Percentiles rank a stretch among this genome's conserved stretches.
Conservation (phyloP, 2,797 vertebrate species). For the Lacerta bilineata region DNA sequence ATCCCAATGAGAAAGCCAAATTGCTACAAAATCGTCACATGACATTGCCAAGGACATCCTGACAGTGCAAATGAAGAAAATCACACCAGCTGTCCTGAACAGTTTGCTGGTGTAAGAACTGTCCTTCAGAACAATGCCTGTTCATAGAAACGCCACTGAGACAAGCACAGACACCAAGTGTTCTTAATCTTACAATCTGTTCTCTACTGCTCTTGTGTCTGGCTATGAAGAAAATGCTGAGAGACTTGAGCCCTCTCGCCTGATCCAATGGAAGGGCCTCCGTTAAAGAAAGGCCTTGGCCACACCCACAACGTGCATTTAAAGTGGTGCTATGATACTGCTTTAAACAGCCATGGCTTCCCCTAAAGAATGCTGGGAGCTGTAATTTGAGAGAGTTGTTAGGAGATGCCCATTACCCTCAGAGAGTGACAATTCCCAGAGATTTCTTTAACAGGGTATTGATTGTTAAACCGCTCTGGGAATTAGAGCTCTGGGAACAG, state of each 20-base stretch:
- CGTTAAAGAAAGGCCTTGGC: no score
- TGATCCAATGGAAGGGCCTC: no score
- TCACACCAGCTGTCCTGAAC: neutral
- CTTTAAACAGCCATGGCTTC: no score
- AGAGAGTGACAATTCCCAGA: no score
- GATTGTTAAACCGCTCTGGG: no score
- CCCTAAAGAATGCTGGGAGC: no score
- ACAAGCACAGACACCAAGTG: neutral
- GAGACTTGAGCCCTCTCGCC: neutral
- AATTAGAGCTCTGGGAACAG: no score
- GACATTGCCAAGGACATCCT: neutral
- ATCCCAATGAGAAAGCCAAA: neutral
- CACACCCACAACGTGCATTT: no score
- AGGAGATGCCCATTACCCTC: no score
- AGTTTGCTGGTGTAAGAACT: slow-evolving; percentile 10
- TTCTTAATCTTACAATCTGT: neutral
- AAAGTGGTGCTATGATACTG: no score
- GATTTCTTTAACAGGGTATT: no score
- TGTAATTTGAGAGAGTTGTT: no score
- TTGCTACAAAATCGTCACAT: neutral
- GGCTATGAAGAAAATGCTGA: slow-evolving; percentile 7
- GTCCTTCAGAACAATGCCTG: slow-evolving; percentile 4
- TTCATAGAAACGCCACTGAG: neutral
- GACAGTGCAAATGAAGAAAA: slow-evolving; percentile 7
- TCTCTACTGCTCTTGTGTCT: neutral